Evolutionary conservation across 2,888 invertebrate species (phyloP), one percentile per base, ranked within the genome.

Genomic region (Ornithoptera priamus): DNA sequence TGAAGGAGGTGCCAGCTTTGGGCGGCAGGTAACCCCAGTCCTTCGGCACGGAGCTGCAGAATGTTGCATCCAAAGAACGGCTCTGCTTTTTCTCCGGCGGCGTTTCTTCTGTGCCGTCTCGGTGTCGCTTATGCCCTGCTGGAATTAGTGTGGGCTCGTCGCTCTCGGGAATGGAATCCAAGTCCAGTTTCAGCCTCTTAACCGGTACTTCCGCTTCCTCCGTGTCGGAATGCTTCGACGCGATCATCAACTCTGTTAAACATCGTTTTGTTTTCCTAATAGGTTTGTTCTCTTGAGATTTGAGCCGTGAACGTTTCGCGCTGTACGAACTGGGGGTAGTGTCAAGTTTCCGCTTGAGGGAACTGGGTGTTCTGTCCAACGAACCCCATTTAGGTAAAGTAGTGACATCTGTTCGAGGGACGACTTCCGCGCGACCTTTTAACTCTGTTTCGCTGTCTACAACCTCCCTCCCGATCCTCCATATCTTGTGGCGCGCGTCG

Each of bases 401-500:
- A 70, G 86, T 80, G 18, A 78, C 72, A 65, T 83, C 84, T 0
- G 75, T 63, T 56, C 81, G 80, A 10, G 85, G 85, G 8, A 78
- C 81, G 2, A 72, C 58, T 50, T 78, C 78, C 3, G 75, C 76
- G 7, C 64, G 74, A 30, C 95, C 95, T 7, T 85, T 81, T 62
- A 89, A 84, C 61, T 86, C 85, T 5, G 79, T 74, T 17, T 81
- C 78, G 18, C 85, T 6, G 81, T 83, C 67, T 81, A 83, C 79
- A 22, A 88, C 78, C 75, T 94, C 94, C 1, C 85, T 85, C 0
- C 95, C 95, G 57, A 96, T 87, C 62, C 95, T 92, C 97, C 97
- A 97, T 66, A 97, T 93, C 85, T 95, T 95, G 83, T 96, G 96
- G 0, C 94, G 89, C 17, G 96, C 95, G 88, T 97, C 97, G 82